A percentile compares a stretch with the other conserved stretches of the same genome.
These are phyloP conservation scores for Pseudomyrmex gracilis DNA, from an alignment of 1,140 invertebrate genomes.

Conservation along the genomic window DNA sequence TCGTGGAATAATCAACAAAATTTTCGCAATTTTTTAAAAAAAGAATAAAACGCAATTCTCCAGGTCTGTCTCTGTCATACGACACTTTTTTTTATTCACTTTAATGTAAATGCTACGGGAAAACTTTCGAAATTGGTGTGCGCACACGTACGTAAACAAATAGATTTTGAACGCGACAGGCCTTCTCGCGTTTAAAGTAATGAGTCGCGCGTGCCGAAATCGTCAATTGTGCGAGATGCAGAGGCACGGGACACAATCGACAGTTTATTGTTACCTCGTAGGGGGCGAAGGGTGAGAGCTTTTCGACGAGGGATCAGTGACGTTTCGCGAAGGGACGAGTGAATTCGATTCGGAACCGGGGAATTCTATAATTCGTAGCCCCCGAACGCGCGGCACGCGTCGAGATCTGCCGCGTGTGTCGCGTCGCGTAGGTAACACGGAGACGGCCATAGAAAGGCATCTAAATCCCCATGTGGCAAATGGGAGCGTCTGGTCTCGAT, in stretches of 20 bases:
- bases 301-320: conserved; percentile 51
- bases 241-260: conserved; percentile 19
- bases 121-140: too few species aligned
- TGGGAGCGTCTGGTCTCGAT: conserved; percentile 59
- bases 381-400: conserved; percentile 52
- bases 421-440: not conserved
- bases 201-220: too few species aligned
- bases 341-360: conserved; percentile 56
- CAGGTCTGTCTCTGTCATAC: too few species aligned
- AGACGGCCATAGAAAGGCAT: conserved; percentile 4
- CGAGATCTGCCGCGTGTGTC: conserved; percentile 29
- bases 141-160: too few species aligned
- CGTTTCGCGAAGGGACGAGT: conserved; percentile 18
- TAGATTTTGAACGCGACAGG: too few species aligned
- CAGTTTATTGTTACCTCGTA: conserved; percentile 54
- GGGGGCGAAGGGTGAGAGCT: conserved; percentile 23
- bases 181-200: too few species aligned
- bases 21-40: too few species aligned
- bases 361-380: conserved; percentile 57
- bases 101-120: too few species aligned
- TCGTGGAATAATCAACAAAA: too few species aligned
- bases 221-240: conserved; percentile 21
- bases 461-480: conserved; percentile 54
- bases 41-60: too few species aligned
- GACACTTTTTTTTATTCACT: too few species aligned